Evolutionary conservation across 1,140 invertebrate genomes (phyloP).

Genomic region (Hyphantria cunea): DNA sequence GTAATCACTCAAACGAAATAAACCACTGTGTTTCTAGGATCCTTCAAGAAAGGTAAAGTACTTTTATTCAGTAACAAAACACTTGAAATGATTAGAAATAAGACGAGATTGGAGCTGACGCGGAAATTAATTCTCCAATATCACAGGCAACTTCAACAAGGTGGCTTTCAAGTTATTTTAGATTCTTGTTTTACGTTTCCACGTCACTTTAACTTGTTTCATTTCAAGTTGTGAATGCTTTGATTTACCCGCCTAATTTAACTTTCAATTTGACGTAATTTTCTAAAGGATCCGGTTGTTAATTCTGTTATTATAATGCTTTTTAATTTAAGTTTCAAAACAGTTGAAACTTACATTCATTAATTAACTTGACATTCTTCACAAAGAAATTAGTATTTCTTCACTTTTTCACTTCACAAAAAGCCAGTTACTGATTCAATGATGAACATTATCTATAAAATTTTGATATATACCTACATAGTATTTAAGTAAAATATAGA

Average conservation of each 20-base stretch:
- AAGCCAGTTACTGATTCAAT: too few relatives aligned
- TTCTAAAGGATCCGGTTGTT: constrained; percentile 2
- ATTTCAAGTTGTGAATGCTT: constrained; percentile 3
- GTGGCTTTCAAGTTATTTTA: constrained; percentile 14
- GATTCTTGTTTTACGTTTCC: constrained; percentile 21
- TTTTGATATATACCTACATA: too few relatives aligned
- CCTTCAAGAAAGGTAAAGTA: too few relatives aligned
- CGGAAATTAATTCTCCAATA: constrained; percentile 17
- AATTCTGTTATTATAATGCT: constrained; percentile 1
- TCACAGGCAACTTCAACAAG: constrained; percentile 7
- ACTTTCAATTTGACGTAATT: constrained; percentile 17
- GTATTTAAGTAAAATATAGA: too few relatives aligned
- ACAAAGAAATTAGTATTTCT: too few relatives aligned
- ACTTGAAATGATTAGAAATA: background rate
- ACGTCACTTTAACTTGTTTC: constrained; percentile 16
- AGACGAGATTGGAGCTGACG: constrained; percentile 3
- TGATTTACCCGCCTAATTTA: constrained; percentile 17
- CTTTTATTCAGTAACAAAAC: background rate
- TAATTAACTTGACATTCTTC: too few relatives aligned
- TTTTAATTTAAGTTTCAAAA: background rate
- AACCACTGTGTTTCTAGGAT: too few relatives aligned
- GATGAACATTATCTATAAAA: too few relatives aligned
- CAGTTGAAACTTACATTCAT: background rate
- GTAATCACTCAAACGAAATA: too few relatives aligned
- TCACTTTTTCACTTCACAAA: too few relatives aligned